Base-by-base conservation (phyloP, 2,113 vertebrate species). In the Scortum barcoo region DNA sequence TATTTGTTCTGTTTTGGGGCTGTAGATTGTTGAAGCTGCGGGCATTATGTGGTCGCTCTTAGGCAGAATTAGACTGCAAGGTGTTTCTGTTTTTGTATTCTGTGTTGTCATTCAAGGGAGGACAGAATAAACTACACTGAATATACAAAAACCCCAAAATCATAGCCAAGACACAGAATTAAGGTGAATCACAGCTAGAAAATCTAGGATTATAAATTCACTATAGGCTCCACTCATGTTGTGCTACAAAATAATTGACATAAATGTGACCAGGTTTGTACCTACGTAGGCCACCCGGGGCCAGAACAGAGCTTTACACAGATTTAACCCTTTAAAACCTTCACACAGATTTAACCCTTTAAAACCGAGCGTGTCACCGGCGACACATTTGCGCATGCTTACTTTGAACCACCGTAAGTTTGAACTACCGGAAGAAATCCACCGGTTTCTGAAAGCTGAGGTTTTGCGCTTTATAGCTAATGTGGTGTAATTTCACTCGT, bases 121-220 rank as follows among this genome's bases (percentile, higher is more conserved):
- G 60, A 76, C 24, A 38, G 4, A 16, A 17, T 24, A 74, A 24
- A 51, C 42, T 38, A 22, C 9, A 19, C 46, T 40, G 36, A 24
- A 26, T 50, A 36, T n/a, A 20, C 30, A 46, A 74, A 48, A 57
- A 1, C 5, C 17, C 4, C n/a, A n/a, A 54, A 54, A 63, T 72
- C 17, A 44, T 14, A 46, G 19, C 19, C 48, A 42, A 12, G 7
- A 61, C 28, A 42, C 12, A 3, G 7, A 50, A 57, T 58, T 1
- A 30, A 58, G 28, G 73, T 73, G 30, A 80, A 44, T 50, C 44
- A 61, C 30, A 40, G 38, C 65, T n/a, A n/a, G n/a, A 14, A 58
- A 57, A 57, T 33, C 38, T 26, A 50, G 7, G 4, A 44, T 26
- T 38, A 12, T 57, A 7, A 36, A 14, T 53, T 51, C 13, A 81